Evolutionary conservation across 1,140 invertebrate species (phyloP), one percentile per base, ranked within the genome.

Genomic region (Bicyclus anynana): DNA sequence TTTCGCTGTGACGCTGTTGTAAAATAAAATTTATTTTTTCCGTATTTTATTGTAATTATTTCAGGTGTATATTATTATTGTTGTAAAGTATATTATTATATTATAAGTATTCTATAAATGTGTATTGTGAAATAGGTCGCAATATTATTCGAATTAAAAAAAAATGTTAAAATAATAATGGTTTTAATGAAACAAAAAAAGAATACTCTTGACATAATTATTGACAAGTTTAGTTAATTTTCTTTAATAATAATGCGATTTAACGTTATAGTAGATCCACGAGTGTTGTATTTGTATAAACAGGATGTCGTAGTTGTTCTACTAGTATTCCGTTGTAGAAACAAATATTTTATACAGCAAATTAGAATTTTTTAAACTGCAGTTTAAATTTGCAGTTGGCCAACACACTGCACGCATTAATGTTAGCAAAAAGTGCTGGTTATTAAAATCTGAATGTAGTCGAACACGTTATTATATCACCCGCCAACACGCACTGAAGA

Each of bases 371-470:
- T 40, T 17, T 26, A 35, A 20, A 21, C 44, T 27, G 53, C 48
- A 20, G 44, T 47, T 40, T 42, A 52, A 44, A 44, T 29, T 29
- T 53, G 58, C 67, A 75, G 69, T 65, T 53, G n/a, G 84, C 84
- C 84, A 87, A 87, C 84, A 87, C 84, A 82, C 84, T 83, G 84
- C 84, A 85, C 74, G 83, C 84, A 84, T 83, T 44, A 55, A 23
- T 23, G 23, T 33, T 7, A 53, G 37, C 12, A 42, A 21, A 42
- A 38, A 42, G 50, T 53, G 37, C 50, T 53, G 35, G 37, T 53
- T 16, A 17, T 53, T 48, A 10, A 17, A 16, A 5, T 40, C 16
- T 10, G 37, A 5, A 14, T n/a, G n/a, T n/a, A n/a, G n/a, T n/a
- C n/a, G n/a, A n/a, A n/a, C n/a, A n/a, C n/a, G n/a, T n/a, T n/a